Evolutionary conservation across 2,888 invertebrate genomes (phyloP), one percentile per base, ranked within the genome.

Genomic region (Dorcus parallelipipedus): DNA sequence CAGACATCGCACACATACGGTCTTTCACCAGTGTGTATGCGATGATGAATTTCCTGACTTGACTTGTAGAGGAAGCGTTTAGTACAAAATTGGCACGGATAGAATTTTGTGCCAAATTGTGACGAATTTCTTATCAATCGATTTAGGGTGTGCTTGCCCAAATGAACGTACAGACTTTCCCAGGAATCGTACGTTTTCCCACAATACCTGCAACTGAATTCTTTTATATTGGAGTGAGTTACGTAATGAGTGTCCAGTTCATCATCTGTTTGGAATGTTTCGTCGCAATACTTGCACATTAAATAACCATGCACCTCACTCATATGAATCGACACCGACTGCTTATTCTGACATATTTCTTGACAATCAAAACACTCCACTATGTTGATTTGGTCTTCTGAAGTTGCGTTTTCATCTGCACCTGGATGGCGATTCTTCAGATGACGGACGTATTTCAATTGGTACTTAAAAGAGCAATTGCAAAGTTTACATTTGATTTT

Each of bases 1-100:
- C 63, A 60, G 9, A 58, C 45, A 38, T 58, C 58, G 45, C 58
- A 58, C 20, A 54, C 50, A 23, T 58, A 58, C 1, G 58, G 58
- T 9, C 58, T 23, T 26, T 58, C 58, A 3, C 58, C 58, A 2
- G 58, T 58, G 43, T 58, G 58, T 38, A 53, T 14, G 39, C 60
- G 43, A 58, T 63, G 53, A 38, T 63, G 63, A 43, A 60, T 58
- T n/a, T 56, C 58, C 10, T 51, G 38, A 33, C 60, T 63, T 1
- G 47, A 39, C 38, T 55, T 56, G 9, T 60, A 58, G 9, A 56
- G 48, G 23, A 63, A 63, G 9, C 48, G 10, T 20, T 56, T 60
- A 7, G 49, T 45, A 48, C 63, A 63, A 10, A 51, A 56, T 8
- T 51, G n/a, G 40, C 63, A 63, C 1, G 9, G 38, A 33, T 54